A percentile compares a stretch with the other conserved stretches of the same genome.
Evolutionary conservation across 2,797 vertebrate genomes (phyloP).

Genomic region (Eutrigla gurnardus): DNA sequence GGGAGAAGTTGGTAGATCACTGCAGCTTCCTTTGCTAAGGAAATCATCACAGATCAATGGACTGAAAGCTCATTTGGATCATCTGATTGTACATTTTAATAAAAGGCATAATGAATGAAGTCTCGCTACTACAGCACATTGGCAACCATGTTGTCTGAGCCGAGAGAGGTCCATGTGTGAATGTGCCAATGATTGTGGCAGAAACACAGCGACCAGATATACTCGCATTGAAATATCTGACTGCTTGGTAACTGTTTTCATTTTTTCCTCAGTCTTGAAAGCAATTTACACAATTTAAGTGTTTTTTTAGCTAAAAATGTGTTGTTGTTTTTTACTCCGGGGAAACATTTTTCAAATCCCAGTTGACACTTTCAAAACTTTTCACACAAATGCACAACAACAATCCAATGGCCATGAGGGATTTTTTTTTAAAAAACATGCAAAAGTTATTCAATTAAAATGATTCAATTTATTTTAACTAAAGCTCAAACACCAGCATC

Average conservation of each 20-base stretch:
- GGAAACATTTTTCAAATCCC: not conserved
- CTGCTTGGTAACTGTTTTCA: slow-evolving; percentile 14
- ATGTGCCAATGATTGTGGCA: not conserved
- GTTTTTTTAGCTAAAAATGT: not conserved
- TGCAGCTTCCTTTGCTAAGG: slow-evolving; percentile 25
- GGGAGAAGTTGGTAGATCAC: slow-evolving; percentile 46
- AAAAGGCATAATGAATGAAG: slow-evolving; percentile 21
- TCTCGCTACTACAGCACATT: slow-evolving; percentile 14
- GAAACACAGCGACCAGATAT: slow-evolving; percentile 2
- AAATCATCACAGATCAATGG: slow-evolving; percentile 40
- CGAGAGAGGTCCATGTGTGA: not conserved
- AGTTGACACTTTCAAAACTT: not conserved
- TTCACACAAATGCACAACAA: slow-evolving; percentile 9
- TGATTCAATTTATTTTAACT: not conserved
- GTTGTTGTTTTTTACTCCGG: not conserved
- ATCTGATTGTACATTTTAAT: slow-evolving; percentile 29
- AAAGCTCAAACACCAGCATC: not conserved
- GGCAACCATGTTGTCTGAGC: slow-evolving; percentile 21
- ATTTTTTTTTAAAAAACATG: not conserved
- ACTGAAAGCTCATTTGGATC: slow-evolving; percentile 30
- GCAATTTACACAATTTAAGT: slow-evolving; percentile 1
- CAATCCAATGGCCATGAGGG: not conserved
- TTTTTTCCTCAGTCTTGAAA: not conserved
- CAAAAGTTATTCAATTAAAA: not conserved
- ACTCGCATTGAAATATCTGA: not conserved